Evolutionary conservation across 2,113 vertebrate species (phyloP).

Genomic region (Platycercus adscitus): DNA sequence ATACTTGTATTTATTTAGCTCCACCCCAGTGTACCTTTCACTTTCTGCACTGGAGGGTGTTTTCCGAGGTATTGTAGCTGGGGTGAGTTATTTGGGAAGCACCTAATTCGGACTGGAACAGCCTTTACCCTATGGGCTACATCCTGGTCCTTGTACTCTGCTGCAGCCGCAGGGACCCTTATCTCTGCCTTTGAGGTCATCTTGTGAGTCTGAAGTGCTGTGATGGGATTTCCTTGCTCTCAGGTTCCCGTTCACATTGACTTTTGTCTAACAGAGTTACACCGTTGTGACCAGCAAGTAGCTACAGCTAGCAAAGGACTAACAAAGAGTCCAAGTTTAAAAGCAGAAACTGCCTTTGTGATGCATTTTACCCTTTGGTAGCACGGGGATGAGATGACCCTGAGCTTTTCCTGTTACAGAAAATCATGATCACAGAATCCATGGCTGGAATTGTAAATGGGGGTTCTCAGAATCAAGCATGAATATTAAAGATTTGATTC

Average conservation of each 20-base stretch:
- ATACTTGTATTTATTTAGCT: not conserved
- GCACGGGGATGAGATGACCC: not conserved
- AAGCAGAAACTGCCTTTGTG: not conserved
- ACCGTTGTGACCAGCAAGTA: not conserved
- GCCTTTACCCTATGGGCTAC: not conserved
- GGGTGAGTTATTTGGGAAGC: not conserved
- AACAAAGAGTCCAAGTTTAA: not conserved
- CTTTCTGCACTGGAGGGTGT: not conserved
- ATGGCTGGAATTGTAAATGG: not conserved
- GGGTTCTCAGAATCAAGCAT: not conserved
- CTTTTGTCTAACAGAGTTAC: not conserved
- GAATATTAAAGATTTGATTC: not conserved
- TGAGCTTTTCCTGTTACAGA: not conserved
- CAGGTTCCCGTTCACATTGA: accelerated
- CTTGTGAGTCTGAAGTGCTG: not conserved
- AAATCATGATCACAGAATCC: not conserved
- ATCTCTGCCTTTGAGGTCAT: not conserved
- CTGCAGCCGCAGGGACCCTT: not conserved
- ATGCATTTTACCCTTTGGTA: not conserved
- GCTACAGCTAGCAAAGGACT: not conserved
- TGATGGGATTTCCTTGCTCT: not conserved
- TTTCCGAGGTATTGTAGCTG: not conserved
- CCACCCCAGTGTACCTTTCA: not conserved
- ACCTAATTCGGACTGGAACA: not conserved
- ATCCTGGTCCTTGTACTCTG: not conserved